Conservation (phyloP, 2,113 vertebrate genomes). For the Coregonus clupeaformis region DNA sequence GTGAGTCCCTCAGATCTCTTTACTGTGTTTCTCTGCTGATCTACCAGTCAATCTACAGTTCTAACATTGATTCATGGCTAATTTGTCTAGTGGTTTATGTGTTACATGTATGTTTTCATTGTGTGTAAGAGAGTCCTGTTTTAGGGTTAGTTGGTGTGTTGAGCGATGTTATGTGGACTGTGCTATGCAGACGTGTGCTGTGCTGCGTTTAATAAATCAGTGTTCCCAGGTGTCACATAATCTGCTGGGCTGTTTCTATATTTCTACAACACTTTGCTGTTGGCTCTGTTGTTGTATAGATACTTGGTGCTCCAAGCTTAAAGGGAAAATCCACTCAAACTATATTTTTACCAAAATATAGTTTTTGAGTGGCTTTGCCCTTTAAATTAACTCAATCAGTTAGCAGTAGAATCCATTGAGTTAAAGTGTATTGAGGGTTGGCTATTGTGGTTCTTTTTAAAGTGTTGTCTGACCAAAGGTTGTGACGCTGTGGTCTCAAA, state of each 20-base stretch:
- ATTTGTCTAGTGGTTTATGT: constrained; percentile 38
- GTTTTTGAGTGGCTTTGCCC: too few species aligned
- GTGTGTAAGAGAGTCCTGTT: too few species aligned
- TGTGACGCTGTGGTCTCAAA: background rate
- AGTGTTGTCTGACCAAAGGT: background rate
- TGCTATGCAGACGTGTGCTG: constrained; percentile 18
- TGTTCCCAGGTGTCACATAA: constrained; percentile 42
- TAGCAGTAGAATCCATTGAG: background rate
- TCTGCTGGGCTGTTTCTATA: background rate
- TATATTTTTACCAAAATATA: too few species aligned
- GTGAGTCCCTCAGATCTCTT: constrained; percentile 55
- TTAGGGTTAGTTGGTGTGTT: background rate
- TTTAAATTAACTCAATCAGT: too few species aligned
- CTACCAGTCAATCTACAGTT: background rate
- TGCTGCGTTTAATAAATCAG: constrained; percentile 37
- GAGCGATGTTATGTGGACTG: constrained; percentile 20
- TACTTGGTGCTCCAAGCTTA: too few species aligned
- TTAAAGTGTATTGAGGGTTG: background rate
- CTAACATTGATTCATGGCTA: constrained; percentile 5
- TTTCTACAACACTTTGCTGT: constrained; percentile 2
- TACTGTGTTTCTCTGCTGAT: constrained; percentile 12
- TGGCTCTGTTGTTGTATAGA: background rate
- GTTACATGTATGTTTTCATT: constrained; percentile 42
- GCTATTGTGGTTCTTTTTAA: background rate
- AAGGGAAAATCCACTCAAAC: too few species aligned